phyloP scores from a whole-genome alignment of 2,797 vertebrate species.

The Micromesistius poutassou region DNA sequence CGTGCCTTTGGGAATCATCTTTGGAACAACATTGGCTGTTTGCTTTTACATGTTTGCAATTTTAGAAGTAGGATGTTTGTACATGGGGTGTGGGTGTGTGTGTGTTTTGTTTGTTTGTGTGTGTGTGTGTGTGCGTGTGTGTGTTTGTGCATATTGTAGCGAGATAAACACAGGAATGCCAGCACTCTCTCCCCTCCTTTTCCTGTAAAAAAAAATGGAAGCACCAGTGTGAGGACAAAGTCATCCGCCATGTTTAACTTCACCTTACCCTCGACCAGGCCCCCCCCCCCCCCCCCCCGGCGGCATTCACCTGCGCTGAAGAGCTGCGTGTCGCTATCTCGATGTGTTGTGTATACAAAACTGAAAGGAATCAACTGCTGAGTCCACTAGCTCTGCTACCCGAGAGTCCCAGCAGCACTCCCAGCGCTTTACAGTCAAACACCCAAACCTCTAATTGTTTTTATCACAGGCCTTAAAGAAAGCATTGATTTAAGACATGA shows the following conservation, averaged over 20 bases:
- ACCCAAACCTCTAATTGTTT: neutral
- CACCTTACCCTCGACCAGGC: neutral
- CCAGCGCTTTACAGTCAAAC: neutral
- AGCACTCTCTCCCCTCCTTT: conserved; percentile 17
- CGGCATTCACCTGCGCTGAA: neutral
- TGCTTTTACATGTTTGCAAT: conserved; percentile 1
- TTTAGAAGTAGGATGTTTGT: neutral
- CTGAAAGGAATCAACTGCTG: neutral
- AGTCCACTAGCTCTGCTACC: neutral
- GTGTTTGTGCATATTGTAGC: conserved; percentile 55
- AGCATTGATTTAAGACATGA: neutral
- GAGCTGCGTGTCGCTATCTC: neutral
- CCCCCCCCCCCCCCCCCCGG: too few relatives aligned
- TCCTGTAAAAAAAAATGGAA: conserved; percentile 7
- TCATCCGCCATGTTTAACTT: neutral
- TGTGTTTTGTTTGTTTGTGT: conserved; percentile 15
- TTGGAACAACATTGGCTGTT: neutral
- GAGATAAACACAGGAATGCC: conserved; percentile 61
- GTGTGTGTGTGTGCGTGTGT: conserved; percentile 45
- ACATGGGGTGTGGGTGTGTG: too few relatives aligned
- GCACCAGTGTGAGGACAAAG: neutral
- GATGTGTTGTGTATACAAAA: neutral
- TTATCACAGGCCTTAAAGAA: neutral
- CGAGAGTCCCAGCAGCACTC: neutral
- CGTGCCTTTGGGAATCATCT: neutral